Conservation (phyloP, 1,140 invertebrate genomes). For the Zaprionus gabonicus region DNA sequence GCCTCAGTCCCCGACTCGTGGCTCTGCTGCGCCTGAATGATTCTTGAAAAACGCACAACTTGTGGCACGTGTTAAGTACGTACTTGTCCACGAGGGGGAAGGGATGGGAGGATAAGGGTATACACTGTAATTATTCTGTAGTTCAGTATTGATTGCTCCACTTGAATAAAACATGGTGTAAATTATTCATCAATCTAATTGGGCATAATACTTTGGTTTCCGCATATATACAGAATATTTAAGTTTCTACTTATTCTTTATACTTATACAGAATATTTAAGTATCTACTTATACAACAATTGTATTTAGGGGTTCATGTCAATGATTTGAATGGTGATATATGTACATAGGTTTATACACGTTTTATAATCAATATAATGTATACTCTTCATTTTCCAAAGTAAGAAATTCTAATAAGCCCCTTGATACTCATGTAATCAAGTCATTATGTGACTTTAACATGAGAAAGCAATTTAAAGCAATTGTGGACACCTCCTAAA, state of each 20-base stretch:
- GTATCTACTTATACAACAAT: no score
- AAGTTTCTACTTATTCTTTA: neutral
- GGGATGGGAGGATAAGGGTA: neutral
- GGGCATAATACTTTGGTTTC: neutral
- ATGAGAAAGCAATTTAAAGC: no score
- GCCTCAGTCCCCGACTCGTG: neutral
- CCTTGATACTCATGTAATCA: no score
- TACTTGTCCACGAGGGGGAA: neutral
- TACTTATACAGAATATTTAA: no score
- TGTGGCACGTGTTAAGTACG: constrained; percentile 12
- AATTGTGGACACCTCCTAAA: no score
- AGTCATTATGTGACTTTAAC: no score
- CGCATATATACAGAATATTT: neutral
- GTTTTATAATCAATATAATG: no score
- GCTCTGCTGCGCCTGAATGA: neutral
- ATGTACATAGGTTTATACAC: no score
- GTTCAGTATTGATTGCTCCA: neutral
- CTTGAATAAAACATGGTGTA: neutral
- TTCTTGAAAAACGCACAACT: constrained; percentile 3
- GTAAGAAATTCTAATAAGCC: no score
- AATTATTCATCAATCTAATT: neutral
- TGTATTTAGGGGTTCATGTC: no score
- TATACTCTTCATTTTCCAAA: no score
- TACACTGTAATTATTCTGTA: neutral
- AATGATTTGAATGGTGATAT: no score